Percentiles rank a stretch among this genome's conserved stretches.
These are phyloP conservation scores for Anolis carolinensis DNA, from an alignment of 2,113 vertebrate genomes.

Conservation along the genomic window DNA sequence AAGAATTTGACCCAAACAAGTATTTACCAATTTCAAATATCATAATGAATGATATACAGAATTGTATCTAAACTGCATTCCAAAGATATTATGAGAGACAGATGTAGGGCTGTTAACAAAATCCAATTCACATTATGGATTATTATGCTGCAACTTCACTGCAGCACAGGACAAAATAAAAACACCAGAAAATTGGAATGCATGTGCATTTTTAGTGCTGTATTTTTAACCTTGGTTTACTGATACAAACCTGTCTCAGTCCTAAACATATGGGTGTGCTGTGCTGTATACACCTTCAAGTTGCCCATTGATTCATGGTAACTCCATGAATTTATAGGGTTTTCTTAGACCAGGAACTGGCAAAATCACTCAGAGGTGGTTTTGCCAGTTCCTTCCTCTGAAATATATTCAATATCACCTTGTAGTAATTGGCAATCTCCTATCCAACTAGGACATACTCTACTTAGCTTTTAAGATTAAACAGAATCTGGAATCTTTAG, in stretches of 20 bases:
- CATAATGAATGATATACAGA: conserved; percentile 36
- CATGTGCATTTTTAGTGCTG: background rate
- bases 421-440: too few relatives aligned
- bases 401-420: too few relatives aligned
- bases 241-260: background rate
- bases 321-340: too few relatives aligned
- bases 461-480: too few relatives aligned
- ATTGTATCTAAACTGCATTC: conserved; percentile 58
- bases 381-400: too few relatives aligned
- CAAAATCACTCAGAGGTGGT: too few relatives aligned
- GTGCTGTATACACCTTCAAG: too few relatives aligned
- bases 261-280: conserved; percentile 8
- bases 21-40: conserved; percentile 25
- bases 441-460: too few relatives aligned
- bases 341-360: too few relatives aligned
- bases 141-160: conserved; percentile 42
- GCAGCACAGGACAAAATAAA: conserved; percentile 30
- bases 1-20: background rate
- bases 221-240: conserved; percentile 8
- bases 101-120: conserved; percentile 48
- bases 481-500: too few relatives aligned
- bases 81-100: conserved; percentile 31
- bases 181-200: conserved; percentile 16
- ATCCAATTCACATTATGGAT: conserved; percentile 53
- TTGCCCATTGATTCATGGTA: too few relatives aligned